These are phyloP conservation scores for Epizoanthus illoricatus DNA, from an alignment of 92 coral and sea anemone genomes.

Conservation along the genomic window DNA sequence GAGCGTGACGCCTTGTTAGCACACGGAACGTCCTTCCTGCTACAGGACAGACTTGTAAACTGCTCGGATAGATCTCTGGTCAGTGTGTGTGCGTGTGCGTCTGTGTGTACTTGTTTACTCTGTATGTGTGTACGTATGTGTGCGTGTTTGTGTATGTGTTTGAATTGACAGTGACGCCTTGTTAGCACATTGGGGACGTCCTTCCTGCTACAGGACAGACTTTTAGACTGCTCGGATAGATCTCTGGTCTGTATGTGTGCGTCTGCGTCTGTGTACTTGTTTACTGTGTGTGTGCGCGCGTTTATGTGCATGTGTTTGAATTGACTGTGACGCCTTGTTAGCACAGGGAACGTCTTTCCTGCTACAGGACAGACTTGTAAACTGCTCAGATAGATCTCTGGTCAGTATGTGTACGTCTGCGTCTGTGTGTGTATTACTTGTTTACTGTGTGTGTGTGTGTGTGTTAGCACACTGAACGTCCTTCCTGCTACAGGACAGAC, in stretches of 20 bases:
- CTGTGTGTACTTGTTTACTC: not conserved
- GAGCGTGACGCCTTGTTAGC: constrained; percentile 95
- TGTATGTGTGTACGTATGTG: not conserved
- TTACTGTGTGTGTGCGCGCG: too few relatives aligned
- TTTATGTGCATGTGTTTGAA: not conserved
- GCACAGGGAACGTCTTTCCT: constrained; percentile 95
- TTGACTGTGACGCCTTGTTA: constrained; percentile 94
- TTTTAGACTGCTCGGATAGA: constrained; percentile 92
- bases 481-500: constrained; percentile 92
- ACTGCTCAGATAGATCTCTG: constrained; percentile 93
- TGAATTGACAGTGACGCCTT: constrained; percentile 73
- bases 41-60: constrained; percentile 94
- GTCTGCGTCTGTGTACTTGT: too few relatives aligned
- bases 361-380: constrained; percentile 93
- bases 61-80: constrained; percentile 96
- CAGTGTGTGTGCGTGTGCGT: constrained; percentile 17
- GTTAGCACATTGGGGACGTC: constrained; percentile 95
- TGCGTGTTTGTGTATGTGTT: not conserved
- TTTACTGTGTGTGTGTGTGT: too few relatives aligned
- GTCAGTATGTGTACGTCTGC: constrained; percentile 47
- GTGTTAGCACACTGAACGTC: constrained; percentile 86
- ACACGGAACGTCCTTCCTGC: constrained; percentile 90
- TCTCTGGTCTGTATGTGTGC: constrained; percentile 61
- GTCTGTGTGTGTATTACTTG: too few relatives aligned
- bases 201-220: constrained; percentile 90